Evolutionary conservation across 2,888 invertebrate species (phyloP).

Genomic region (Heliconius cydno): DNA sequence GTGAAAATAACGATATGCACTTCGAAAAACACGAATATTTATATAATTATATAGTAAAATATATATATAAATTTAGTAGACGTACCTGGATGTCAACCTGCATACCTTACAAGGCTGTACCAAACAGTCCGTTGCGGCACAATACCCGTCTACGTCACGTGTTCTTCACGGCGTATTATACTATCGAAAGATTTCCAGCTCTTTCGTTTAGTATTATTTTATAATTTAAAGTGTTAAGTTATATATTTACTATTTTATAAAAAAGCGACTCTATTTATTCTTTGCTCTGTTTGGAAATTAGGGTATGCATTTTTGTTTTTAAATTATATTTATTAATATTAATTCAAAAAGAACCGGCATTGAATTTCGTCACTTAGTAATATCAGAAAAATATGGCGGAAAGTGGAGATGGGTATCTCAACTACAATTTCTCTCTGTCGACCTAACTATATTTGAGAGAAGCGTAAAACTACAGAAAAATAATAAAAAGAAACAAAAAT

Average conservation of each 20-base stretch:
- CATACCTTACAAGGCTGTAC: background rate
- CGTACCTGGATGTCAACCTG: background rate
- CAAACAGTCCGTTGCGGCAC: conserved; percentile 1
- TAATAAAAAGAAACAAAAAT: too few species aligned
- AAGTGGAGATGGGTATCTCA: too few species aligned
- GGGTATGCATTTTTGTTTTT: background rate
- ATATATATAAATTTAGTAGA: too few species aligned
- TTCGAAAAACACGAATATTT: too few species aligned
- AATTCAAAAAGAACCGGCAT: too few species aligned
- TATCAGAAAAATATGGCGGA: too few species aligned
- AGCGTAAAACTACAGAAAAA: too few species aligned
- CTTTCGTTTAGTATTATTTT: conserved; percentile 3
- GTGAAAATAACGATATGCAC: too few species aligned
- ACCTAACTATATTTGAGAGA: too few species aligned
- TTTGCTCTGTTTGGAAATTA: background rate
- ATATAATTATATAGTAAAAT: too few species aligned
- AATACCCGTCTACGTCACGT: background rate
- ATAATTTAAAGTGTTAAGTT: conserved; percentile 6
- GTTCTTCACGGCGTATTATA: background rate
- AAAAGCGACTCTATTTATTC: background rate
- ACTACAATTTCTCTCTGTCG: too few species aligned
- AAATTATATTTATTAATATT: background rate
- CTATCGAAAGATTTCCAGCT: background rate
- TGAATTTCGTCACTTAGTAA: too few species aligned
- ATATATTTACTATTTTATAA: background rate